These are phyloP conservation scores for Palloptera scutellata DNA, from an alignment of 2,888 invertebrate genomes.

Conservation along the genomic window DNA sequence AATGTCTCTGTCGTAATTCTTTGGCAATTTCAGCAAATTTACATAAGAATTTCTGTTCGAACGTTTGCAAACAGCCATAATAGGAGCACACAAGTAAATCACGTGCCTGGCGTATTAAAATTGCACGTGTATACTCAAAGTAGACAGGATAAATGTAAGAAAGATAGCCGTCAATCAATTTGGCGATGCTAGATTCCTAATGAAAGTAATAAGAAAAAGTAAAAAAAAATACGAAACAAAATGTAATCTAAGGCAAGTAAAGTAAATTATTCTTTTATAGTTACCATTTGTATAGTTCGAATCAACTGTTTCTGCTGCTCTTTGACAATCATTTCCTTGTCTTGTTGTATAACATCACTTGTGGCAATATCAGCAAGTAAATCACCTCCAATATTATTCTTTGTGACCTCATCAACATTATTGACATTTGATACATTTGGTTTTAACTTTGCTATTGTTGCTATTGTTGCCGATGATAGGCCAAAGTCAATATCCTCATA, in stretches of 20 bases:
- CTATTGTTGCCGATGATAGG: slow-evolving; percentile 23
- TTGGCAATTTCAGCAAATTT: slow-evolving; percentile 70
- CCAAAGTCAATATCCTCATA: slow-evolving; percentile 46
- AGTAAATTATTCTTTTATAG: slow-evolving; percentile 2
- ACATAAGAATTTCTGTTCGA: slow-evolving; percentile 71
- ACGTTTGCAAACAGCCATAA: slow-evolving; percentile 70
- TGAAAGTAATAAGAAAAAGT: slow-evolving; percentile 17
- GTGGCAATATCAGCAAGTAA: slow-evolving; percentile 21
- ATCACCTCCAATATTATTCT: slow-evolving; percentile 19
- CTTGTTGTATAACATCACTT: slow-evolving; percentile 15
- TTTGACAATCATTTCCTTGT: not conserved
- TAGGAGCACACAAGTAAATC: slow-evolving; percentile 74
- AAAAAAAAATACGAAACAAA: slow-evolving; percentile 15
- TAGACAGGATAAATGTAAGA: slow-evolving; percentile 72
- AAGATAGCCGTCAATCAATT: slow-evolving; percentile 71
- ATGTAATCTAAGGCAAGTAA: slow-evolving; percentile 7
- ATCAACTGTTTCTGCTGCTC: slow-evolving; percentile 38
- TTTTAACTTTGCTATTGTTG: slow-evolving; percentile 21
- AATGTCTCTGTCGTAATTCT: slow-evolving; percentile 65
- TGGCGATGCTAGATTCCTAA: slow-evolving; percentile 49
- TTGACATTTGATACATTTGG: slow-evolving; percentile 11
- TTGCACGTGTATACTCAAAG: slow-evolving; percentile 67
- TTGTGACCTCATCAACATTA: slow-evolving; percentile 10
- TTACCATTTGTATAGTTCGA: slow-evolving; percentile 36
- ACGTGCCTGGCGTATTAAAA: slow-evolving; percentile 74